Evolutionary conservation across 1,140 invertebrate species (phyloP), one percentile per base, ranked within the genome.

Genomic region (Microvelia longipes): DNA sequence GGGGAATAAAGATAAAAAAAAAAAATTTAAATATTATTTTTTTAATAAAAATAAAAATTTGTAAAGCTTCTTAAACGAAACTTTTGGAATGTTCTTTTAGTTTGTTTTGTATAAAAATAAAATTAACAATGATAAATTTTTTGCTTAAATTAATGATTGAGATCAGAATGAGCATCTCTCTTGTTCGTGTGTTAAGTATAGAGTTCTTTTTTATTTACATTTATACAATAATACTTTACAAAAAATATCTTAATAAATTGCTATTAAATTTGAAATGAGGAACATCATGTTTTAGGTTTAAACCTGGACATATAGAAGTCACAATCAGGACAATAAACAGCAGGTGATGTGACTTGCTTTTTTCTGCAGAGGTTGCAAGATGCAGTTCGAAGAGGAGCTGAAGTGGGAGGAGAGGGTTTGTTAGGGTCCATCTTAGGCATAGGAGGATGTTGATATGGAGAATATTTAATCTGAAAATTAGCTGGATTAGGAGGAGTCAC

Each of bases 291-390:
- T 85, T 78, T 71, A 85, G 25, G 87, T 75, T 87, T 86, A 76
- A 92, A 93, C 74, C 90, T 84, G 29, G 91, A 91, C 89, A 95
- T 90, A 76, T 95, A 95, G 82, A 90, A 93, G 76, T 93, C 90
- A 79, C 92, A 95, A 78, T 94, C 91, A 19, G 87, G 83, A 80
- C 92, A 95, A 77, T 94, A 94, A 35, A 89, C 83, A 14, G 87
- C 85, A 0, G 89, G 86, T 28, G 88, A 84, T 2, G 82, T 83
- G 2, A 94, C 86, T 71, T 85, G 83, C 76, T 92, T 91, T 76
- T 94, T 93, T 28, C 90, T 83, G 78, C 92, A 95, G 67, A 95
- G 81, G 81, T 92, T 88, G 78, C 92, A 94, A 28, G 82, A 82
- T 13, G 80, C 79, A 1, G 78, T 79, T 73, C 81, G 81, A 1